Conservation (phyloP, 2,888 invertebrate genomes). For the Thera britannica region DNA sequence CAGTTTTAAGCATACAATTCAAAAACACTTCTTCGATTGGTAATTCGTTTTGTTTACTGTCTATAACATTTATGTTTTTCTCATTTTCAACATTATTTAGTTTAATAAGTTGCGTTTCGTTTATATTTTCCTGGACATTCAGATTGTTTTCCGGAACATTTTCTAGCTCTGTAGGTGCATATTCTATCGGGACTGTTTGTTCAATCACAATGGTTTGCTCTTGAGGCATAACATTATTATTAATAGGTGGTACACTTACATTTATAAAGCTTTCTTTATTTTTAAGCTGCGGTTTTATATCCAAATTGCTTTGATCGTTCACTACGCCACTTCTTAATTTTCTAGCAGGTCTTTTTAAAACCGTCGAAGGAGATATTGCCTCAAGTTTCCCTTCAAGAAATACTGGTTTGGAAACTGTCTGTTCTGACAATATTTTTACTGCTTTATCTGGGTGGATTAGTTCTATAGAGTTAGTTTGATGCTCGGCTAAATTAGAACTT, state of each 20-base stretch:
- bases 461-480: not conserved
- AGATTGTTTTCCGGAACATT: constrained; percentile 1
- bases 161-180: not conserved
- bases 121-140: constrained; percentile 6
- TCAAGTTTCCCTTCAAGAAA: constrained; percentile 54
- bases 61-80: constrained; percentile 3
- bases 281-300: constrained; percentile 5
- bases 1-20: constrained; percentile 13
- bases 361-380: constrained; percentile 57
- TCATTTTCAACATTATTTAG: constrained; percentile 10
- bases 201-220: not conserved
- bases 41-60: constrained; percentile 8
- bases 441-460: constrained; percentile 35
- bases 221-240: constrained; percentile 1
- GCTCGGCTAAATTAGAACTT: not conserved
- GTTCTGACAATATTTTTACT: constrained; percentile 69
- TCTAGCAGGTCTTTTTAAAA: constrained; percentile 53
- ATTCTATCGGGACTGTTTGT: constrained; percentile 27
- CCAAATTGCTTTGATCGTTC: constrained; percentile 6
- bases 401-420: constrained; percentile 60
- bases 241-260: constrained; percentile 1
- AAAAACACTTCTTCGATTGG: constrained; percentile 6
- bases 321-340: constrained; percentile 24
- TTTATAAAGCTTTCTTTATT: constrained; percentile 2
- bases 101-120: constrained; percentile 8